A percentile compares a stretch with the other conserved stretches of the same genome.
Evolutionary conservation across 2,113 vertebrate species (phyloP).

Genomic region (Emydocephalus ijimae): DNA sequence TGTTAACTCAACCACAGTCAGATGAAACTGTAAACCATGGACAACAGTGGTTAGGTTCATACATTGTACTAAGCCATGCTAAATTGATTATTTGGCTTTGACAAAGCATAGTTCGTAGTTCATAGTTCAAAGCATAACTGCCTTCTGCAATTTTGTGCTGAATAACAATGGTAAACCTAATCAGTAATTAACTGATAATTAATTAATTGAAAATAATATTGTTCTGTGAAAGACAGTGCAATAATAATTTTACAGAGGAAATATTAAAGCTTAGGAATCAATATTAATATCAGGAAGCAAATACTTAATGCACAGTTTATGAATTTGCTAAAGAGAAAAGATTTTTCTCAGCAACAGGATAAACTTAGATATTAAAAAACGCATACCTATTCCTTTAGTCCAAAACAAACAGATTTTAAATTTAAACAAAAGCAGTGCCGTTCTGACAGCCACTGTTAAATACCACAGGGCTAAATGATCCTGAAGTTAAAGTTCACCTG

Average conservation of each 20-base stretch:
- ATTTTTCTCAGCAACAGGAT: neutral
- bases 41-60: neutral
- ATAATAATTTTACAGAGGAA: slow-evolving; percentile 5
- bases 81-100: neutral
- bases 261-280: slow-evolving; percentile 5
- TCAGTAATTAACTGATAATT: neutral
- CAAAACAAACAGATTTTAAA: slow-evolving; percentile 28
- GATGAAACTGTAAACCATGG: neutral
- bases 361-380: neutral
- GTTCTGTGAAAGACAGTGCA: neutral
- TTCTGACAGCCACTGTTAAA: slow-evolving; percentile 26
- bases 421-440: slow-evolving; percentile 16
- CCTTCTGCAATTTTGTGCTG: neutral
- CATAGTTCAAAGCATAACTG: neutral
- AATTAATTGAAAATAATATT: slow-evolving; percentile 6
- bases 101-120: neutral
- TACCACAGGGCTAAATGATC: slow-evolving; percentile 27
- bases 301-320: slow-evolving; percentile 18
- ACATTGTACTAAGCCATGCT: neutral
- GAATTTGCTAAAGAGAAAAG: neutral
- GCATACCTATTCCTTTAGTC: neutral
- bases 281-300: slow-evolving; percentile 15
- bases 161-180: slow-evolving; percentile 8
- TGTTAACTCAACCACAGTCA: neutral
- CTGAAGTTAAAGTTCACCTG: slow-evolving; percentile 23